A percentile compares a stretch with the other conserved stretches of the same genome.
phyloP scores from a whole-genome alignment of 2,797 vertebrate genomes.

The Tangara arthus region DNA sequence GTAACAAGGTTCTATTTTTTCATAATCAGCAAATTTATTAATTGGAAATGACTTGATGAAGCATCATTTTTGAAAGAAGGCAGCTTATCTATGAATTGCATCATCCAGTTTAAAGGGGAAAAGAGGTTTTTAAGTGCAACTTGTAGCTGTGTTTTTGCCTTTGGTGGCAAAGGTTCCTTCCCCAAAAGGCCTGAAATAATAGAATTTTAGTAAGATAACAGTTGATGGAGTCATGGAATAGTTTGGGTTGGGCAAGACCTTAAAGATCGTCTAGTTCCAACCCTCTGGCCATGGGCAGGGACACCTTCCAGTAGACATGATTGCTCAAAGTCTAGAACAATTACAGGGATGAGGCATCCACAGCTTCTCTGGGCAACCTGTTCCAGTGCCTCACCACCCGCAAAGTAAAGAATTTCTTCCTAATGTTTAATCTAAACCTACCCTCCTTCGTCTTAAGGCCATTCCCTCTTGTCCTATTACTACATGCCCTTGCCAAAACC shows the following conservation, averaged over 20 bases:
- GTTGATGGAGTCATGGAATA: not conserved
- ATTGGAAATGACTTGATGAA: not conserved
- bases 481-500: not conserved
- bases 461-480: not conserved
- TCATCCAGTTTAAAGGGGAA: not conserved
- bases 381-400: not conserved
- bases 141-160: not conserved
- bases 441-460: not conserved
- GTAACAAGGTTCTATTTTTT: not conserved
- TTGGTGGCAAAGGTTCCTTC: not conserved
- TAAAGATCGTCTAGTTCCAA: not conserved
- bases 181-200: not conserved
- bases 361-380: not conserved
- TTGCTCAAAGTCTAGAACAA: not conserved
- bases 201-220: not conserved
- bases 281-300: not conserved
- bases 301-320: not conserved
- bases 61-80: not conserved
- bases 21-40: not conserved
- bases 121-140: not conserved
- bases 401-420: not conserved
- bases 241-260: not conserved
- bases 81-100: not conserved
- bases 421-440: not conserved
- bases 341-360: not conserved